Evolutionary conservation across 2,113 vertebrate species (phyloP).

Genomic region (Pangasianodon hypophthalmus): DNA sequence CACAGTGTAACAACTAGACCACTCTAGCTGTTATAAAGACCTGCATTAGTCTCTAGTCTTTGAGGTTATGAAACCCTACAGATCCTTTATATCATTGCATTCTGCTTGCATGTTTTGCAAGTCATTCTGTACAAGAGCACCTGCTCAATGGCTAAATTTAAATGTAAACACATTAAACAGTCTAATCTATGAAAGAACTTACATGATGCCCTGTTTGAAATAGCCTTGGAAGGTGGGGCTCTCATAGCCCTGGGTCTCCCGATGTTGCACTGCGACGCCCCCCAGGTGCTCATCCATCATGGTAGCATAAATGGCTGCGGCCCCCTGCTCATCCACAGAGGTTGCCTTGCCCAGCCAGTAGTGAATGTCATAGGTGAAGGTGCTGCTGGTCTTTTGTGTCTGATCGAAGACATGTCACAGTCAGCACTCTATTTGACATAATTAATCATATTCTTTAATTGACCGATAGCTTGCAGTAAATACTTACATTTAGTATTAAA

Average conservation of each 20-base stretch:
- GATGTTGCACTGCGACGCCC: constrained; percentile 79
- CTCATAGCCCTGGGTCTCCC: constrained; percentile 80
- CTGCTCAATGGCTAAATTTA: neutral
- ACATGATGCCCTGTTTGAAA: constrained; percentile 87
- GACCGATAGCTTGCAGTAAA: neutral
- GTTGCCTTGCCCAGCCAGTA: constrained; percentile 82
- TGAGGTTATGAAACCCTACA: neutral
- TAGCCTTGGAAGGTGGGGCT: constrained; percentile 78
- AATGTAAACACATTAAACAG: neutral
- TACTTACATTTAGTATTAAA: constrained; percentile 78
- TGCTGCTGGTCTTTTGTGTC: constrained; percentile 76
- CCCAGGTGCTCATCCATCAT: constrained; percentile 83
- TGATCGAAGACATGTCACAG: constrained; percentile 49
- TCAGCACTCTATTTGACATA: neutral
- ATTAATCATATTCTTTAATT: neutral
- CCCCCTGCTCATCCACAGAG: constrained; percentile 82
- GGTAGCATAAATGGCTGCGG: constrained; percentile 80
- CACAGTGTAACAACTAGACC: neutral
- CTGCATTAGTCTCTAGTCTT: neutral
- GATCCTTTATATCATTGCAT: neutral
- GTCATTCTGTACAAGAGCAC: neutral
- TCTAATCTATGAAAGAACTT: constrained; percentile 39
- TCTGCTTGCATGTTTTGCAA: neutral
- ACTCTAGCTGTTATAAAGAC: neutral
- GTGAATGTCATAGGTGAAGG: constrained; percentile 81